Evolutionary conservation across 2,113 vertebrate species (phyloP).

Genomic region (Plecotus auritus): DNA sequence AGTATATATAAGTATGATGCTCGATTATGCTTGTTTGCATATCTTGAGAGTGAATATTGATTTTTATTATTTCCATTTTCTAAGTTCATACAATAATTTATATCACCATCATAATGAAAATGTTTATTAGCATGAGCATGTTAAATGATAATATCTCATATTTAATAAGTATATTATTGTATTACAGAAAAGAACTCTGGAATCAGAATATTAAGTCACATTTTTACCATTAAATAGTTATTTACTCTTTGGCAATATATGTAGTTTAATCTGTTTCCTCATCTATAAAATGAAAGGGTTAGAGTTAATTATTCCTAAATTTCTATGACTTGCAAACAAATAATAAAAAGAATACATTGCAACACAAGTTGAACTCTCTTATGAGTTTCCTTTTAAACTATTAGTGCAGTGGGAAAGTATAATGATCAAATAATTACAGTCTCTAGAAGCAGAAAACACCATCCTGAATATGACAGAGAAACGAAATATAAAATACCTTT

Average conservation of each 20-base stretch:
- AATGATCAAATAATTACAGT: neutral
- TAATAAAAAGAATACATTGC: neutral
- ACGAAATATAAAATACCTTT: slow-evolving; percentile 83
- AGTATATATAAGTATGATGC: neutral
- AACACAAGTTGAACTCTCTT: neutral
- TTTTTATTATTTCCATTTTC: neutral
- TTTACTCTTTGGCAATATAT: neutral
- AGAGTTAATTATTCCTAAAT: neutral
- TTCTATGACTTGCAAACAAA: neutral
- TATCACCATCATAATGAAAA: neutral
- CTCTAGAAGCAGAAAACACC: neutral
- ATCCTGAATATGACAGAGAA: neutral
- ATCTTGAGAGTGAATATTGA: neutral
- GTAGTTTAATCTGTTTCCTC: neutral
- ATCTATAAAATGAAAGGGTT: neutral
- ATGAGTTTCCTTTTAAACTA: neutral
- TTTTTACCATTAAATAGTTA: neutral
- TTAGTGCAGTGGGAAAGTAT: neutral
- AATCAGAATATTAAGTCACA: neutral
- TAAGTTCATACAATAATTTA: neutral
- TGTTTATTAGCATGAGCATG: neutral
- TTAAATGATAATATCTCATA: neutral
- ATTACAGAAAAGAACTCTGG: neutral
- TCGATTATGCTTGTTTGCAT: neutral
- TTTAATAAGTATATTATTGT: neutral